Evolutionary conservation across 2,113 vertebrate genomes (phyloP).

Genomic region (Alectura lathami): DNA sequence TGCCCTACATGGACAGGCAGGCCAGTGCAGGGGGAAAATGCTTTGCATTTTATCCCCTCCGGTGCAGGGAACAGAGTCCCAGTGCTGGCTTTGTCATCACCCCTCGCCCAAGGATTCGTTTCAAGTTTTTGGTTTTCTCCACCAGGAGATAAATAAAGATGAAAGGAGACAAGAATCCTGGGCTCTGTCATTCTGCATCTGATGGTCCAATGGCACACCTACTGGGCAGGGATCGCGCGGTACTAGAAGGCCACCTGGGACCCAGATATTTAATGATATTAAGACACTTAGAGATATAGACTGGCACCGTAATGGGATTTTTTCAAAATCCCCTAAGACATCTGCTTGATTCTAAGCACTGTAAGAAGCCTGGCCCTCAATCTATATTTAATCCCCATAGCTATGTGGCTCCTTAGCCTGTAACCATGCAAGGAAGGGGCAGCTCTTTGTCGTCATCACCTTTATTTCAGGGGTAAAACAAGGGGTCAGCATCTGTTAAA

Average conservation of each 20-base stretch:
- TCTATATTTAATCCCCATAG: slow-evolving; percentile 9
- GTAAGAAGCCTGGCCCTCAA: neutral
- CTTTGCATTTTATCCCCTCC: neutral
- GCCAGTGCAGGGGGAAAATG: neutral
- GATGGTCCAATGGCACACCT: accelerated
- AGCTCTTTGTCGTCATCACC: neutral
- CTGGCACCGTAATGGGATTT: slow-evolving; percentile 42
- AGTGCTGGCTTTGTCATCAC: neutral
- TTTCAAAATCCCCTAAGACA: slow-evolving; percentile 50
- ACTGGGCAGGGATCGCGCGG: neutral
- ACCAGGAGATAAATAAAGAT: neutral
- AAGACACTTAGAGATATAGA: slow-evolving; percentile 46
- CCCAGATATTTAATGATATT: slow-evolving; percentile 28
- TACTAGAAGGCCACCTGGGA: neutral
- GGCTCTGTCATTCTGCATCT: neutral
- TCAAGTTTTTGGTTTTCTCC: neutral
- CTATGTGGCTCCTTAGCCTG: neutral
- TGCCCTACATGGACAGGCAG: neutral
- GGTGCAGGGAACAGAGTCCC: neutral
- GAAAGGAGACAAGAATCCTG: neutral
- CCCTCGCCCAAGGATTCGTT: neutral
- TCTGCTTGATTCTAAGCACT: slow-evolving; percentile 57
- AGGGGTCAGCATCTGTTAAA: neutral
- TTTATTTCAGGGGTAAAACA: neutral
- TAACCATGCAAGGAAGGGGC: neutral